A percentile compares a stretch with the other conserved stretches of the same genome.
Evolutionary conservation across 53 echinoderm and acorn worm genomes (phyloP).

Genomic region (Paelopatides confundens): DNA sequence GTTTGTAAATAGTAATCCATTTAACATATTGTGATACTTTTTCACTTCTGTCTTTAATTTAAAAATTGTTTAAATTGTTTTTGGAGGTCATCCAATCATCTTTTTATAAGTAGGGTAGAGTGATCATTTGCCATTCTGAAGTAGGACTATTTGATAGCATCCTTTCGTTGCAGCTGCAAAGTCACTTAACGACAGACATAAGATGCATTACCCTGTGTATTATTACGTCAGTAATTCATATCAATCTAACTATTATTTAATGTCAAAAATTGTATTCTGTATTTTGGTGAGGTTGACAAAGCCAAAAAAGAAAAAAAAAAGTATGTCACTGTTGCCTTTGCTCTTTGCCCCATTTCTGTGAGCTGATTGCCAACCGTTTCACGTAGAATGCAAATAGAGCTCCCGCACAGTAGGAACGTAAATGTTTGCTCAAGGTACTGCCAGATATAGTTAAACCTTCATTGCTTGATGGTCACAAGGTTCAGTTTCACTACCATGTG

Average conservation of each 20-base stretch:
- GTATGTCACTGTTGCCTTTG: conserved; percentile 22
- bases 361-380: neutral
- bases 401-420: neutral
- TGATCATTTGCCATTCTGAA: neutral
- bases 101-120: neutral
- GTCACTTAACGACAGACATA: neutral
- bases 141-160: neutral
- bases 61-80: neutral
- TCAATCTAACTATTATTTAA: conserved; percentile 1
- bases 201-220: neutral
- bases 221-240: conserved; percentile 15
- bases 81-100: neutral
- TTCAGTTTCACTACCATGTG: neutral
- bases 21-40: neutral
- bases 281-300: neutral
- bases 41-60: neutral
- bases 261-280: conserved; percentile 22
- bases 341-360: conserved; percentile 27
- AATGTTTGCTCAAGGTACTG: conserved; percentile 20
- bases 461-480: neutral
- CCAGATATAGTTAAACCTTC: neutral
- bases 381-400: neutral
- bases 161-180: neutral
- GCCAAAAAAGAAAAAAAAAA: too few relatives aligned
- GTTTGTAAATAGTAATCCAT: too few relatives aligned